These are phyloP conservation scores for Litoditis marina DNA, from an alignment of 2,888 invertebrate genomes.

Conservation along the genomic window DNA sequence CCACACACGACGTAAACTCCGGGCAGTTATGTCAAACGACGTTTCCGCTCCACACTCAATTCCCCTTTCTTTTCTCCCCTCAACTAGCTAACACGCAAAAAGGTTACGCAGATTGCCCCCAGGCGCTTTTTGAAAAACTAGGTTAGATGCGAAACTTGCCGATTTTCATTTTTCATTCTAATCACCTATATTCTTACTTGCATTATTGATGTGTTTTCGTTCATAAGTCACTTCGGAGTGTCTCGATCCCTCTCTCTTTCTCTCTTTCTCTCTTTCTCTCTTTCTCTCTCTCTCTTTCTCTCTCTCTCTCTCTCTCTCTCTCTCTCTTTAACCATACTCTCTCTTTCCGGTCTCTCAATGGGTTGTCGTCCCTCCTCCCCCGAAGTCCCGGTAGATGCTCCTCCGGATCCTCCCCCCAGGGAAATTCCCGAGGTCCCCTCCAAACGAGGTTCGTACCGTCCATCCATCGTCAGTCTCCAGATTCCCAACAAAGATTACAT, in stretches of 20 bases:
- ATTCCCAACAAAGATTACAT: constrained; percentile 32
- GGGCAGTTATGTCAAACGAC: too few relatives aligned
- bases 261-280: neutral
- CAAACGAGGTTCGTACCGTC: constrained; percentile 24
- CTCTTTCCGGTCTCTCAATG: constrained; percentile 7
- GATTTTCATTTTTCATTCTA: too few relatives aligned
- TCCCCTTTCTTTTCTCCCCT: too few relatives aligned
- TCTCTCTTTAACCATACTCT: neutral
- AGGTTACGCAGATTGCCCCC: too few relatives aligned
- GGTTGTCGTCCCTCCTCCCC: constrained; percentile 18
- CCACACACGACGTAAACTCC: too few relatives aligned
- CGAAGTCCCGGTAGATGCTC: neutral
- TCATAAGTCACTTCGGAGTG: neutral
- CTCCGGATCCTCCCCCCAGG: constrained; percentile 22
- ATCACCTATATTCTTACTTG: too few relatives aligned
- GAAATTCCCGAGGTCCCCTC: constrained; percentile 22
- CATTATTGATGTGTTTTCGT: too few relatives aligned
- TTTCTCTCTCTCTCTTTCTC: neutral
- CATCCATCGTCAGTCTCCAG: constrained; percentile 37
- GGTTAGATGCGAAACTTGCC: too few relatives aligned
- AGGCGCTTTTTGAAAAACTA: too few relatives aligned
- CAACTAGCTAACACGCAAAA: too few relatives aligned
- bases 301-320: neutral
- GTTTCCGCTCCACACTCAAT: too few relatives aligned
- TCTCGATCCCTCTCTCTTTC: neutral